Evolutionary conservation across 1,140 invertebrate genomes (phyloP).

Genomic region (Oppia nitens): DNA sequence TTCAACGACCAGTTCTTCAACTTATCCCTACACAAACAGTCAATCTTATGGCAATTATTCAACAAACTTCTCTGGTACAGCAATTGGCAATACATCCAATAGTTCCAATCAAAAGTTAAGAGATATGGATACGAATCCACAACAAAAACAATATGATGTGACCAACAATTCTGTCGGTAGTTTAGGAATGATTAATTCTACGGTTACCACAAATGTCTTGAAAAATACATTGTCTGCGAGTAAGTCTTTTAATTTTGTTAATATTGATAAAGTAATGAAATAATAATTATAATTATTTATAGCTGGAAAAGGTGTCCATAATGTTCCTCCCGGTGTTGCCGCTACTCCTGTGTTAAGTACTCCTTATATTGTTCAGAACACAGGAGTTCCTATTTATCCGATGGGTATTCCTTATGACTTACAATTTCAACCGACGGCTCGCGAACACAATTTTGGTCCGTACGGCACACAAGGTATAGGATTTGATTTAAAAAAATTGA

Average conservation of each 20-base stretch:
- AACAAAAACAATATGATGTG: background rate
- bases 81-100: background rate
- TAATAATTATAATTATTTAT: too few relatives aligned
- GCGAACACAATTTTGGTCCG: background rate
- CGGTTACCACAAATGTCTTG: slow-evolving; percentile 5
- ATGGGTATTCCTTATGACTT: background rate
- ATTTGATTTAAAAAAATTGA: too few relatives aligned
- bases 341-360: slow-evolving; percentile 1
- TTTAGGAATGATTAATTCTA: too few relatives aligned
- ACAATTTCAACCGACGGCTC: background rate
- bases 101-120: background rate
- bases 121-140: background rate
- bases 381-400: background rate
- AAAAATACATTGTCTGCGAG: slow-evolving; percentile 14
- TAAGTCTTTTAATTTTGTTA: too few relatives aligned
- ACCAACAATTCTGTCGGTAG: too few relatives aligned
- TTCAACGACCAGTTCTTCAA: background rate
- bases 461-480: slow-evolving; percentile 2
- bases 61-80: background rate
- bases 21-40: background rate
- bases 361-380: slow-evolving; percentile 3
- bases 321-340: slow-evolving; percentile 8
- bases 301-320: slow-evolving; percentile 12
- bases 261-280: too few relatives aligned
- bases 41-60: background rate